Evolutionary conservation across 2,888 invertebrate species (phyloP).

Genomic region (Unio delphinus): DNA sequence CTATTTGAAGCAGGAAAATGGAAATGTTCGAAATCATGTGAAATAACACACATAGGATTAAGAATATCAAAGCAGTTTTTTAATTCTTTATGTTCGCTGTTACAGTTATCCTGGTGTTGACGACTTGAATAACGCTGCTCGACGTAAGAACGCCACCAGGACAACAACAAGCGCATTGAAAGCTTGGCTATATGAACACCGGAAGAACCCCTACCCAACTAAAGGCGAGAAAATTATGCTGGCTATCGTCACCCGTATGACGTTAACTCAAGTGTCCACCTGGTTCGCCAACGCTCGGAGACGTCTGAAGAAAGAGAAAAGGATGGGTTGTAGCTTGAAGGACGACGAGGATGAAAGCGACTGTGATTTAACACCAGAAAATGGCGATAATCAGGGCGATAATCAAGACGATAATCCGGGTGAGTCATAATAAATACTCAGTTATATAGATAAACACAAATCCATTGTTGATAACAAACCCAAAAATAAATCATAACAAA

Average conservation of each 20-base stretch:
- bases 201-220: constrained; percentile 96
- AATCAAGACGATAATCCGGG: too few species aligned
- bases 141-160: constrained; percentile 96
- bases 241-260: constrained; percentile 96
- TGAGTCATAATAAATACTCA: too few species aligned
- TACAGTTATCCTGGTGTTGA: constrained; percentile 74
- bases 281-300: constrained; percentile 97
- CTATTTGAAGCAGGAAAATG: too few species aligned
- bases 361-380: too few species aligned
- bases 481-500: too few species aligned
- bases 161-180: constrained; percentile 98
- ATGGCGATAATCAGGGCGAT: too few species aligned
- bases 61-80: too few species aligned
- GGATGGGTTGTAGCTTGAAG: constrained; percentile 86
- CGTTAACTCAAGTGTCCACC: constrained; percentile 89
- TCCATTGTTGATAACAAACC: too few species aligned
- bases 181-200: constrained; percentile 97
- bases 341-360: too few species aligned
- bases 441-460: too few species aligned
- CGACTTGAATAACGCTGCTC: constrained; percentile 86
- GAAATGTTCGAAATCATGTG: too few species aligned
- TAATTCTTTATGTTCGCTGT: constrained; percentile 1
- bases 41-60: too few species aligned
- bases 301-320: constrained; percentile 95
- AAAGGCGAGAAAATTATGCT: constrained; percentile 97